phyloP scores from a whole-genome alignment of 2,797 vertebrate genomes.

The Hippoglossus hippoglossus region DNA sequence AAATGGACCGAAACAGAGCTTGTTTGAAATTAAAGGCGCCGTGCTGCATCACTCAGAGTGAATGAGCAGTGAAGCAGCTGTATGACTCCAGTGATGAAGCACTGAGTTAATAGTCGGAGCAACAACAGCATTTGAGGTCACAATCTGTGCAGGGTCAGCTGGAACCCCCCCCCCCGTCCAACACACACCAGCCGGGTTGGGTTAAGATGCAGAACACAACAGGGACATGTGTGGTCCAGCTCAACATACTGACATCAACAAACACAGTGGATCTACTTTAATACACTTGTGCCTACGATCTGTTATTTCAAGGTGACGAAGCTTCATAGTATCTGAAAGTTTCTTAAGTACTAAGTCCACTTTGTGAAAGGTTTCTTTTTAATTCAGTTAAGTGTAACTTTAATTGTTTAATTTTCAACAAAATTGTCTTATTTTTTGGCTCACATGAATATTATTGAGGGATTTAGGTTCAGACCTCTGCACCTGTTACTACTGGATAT shows the following conservation, averaged over 20 bases:
- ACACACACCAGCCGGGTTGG: conserved; percentile 12
- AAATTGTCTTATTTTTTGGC: no score
- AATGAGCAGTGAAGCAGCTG: conserved; percentile 8
- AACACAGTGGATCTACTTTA: conserved; percentile 13
- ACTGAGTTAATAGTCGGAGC: conserved; percentile 29
- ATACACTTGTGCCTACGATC: neutral
- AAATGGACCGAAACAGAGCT: conserved; percentile 33
- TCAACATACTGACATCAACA: conserved; percentile 32
- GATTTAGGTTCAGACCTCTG: no score
- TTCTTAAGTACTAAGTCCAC: neutral
- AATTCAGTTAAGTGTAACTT: no score
- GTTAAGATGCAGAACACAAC: conserved; percentile 35
- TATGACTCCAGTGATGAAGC: conserved; percentile 29
- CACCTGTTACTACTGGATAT: no score
- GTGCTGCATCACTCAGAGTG: conserved; percentile 5
- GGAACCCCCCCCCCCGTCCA: neutral
- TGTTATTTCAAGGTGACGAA: neutral
- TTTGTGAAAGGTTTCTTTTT: no score
- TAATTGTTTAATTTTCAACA: no score
- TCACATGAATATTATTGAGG: no score
- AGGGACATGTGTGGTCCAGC: conserved; percentile 36
- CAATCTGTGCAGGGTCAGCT: conserved; percentile 61
- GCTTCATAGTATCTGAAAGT: neutral
- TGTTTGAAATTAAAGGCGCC: conserved; percentile 43
- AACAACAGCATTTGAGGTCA: conserved; percentile 51